Base-by-base conservation (phyloP, 2,888 invertebrate species). In the Molanna angustata region DNA sequence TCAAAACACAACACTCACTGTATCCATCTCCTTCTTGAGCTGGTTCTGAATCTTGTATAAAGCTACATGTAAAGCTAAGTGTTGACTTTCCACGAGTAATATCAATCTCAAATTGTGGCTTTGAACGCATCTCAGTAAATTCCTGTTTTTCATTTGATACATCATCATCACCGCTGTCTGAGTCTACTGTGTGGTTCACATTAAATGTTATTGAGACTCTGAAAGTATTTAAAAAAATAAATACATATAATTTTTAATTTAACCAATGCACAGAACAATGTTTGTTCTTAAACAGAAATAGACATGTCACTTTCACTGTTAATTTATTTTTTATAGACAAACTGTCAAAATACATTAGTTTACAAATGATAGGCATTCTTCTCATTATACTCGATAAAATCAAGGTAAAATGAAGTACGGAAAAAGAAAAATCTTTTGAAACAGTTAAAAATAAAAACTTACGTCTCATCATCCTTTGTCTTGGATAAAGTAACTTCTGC, bases 161-260 rank as follows among this genome's bases (percentile, higher is more conserved):
- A 52, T 85, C 85, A 1, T 86, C 80, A 42, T 86, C 87, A 3
- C 80, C 66, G 1, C 85, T 85, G 46, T 91, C 91, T 1, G 90
- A 80, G 67, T 95, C 94, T 0, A 97, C 95, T 0, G 94, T 90
- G 71, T 96, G 94, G 70, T 97, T 98, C 0, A 98, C 89, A 68
- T 95, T 96, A 69, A 96, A 90, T 50, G 82, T 85, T 39, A 97
- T 81, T 45, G 79, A 80, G 57, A 94, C 80, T 58, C 89, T 90
- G 64, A 19, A 53, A 56, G 41, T 33, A n/a, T n/a, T n/a, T n/a
- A 50, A 33, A 18, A 9, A 18, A 32, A 4, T 4, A 19, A n/a
- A 40, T 18, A 18, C n/a, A 40, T 40, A 16, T 18, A 17, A 40
- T 40, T 39, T 13, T 13, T 13, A 16, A n/a, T n/a, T n/a, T n/a